phyloP scores from a whole-genome alignment of 2,888 invertebrate species.

The Escarpia spicata region DNA sequence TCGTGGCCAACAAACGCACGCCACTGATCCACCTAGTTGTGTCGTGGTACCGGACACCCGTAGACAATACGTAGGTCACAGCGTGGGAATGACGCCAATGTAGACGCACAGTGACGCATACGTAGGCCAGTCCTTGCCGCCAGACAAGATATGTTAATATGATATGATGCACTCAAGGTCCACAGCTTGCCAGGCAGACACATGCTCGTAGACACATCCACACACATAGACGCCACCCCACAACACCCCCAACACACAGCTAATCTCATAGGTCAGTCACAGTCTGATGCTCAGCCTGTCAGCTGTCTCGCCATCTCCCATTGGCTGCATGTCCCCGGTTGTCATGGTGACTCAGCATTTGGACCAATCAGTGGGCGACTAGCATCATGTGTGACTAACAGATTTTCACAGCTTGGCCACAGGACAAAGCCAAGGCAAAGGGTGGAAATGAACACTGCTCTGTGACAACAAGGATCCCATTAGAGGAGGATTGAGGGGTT shows the following conservation, averaged over 20 bases:
- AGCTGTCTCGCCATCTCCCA: background rate
- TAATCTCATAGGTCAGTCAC: slow-evolving; percentile 7
- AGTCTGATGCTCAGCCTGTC: background rate
- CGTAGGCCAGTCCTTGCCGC: background rate
- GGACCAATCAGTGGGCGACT: background rate
- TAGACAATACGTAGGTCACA: background rate
- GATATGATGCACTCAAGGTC: slow-evolving; percentile 16
- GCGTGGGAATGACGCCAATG: background rate
- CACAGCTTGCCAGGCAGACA: background rate
- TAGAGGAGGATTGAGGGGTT: background rate
- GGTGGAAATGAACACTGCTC: background rate
- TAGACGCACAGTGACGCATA: background rate
- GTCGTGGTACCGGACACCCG: background rate
- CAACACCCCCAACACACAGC: background rate
- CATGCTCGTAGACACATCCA: background rate
- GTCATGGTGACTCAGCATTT: background rate
- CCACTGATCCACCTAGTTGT: background rate
- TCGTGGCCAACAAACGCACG: background rate
- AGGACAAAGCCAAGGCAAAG: background rate
- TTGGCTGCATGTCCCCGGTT: background rate
- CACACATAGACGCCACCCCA: background rate
- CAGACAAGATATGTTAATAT: slow-evolving; percentile 16
- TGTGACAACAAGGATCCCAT: background rate
- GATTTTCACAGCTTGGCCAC: background rate
- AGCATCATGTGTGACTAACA: background rate